These are phyloP conservation scores for Cydia fagiglandana DNA, from an alignment of 1,140 invertebrate species.

Conservation along the genomic window DNA sequence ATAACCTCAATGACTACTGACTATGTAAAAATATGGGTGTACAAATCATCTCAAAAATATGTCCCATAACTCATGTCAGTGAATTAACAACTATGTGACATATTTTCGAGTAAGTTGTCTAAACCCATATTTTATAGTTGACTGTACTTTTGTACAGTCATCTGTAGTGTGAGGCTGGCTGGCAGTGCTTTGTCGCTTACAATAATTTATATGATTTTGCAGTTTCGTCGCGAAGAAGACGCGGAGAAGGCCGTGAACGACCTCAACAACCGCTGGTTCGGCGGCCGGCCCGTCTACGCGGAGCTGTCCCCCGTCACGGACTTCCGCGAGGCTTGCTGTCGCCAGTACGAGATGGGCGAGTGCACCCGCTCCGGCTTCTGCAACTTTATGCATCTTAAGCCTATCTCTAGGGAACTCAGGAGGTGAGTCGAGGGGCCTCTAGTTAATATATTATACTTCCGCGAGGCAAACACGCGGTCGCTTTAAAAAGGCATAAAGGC, in stretches of 20 bases:
- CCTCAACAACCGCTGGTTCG: slow-evolving; percentile 99
- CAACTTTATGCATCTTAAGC: slow-evolving; percentile 99
- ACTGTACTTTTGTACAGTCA: no score
- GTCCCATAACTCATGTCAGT: no score
- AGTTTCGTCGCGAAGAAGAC: slow-evolving; percentile 99
- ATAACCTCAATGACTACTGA: no score
- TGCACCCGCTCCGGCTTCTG: slow-evolving; percentile 99
- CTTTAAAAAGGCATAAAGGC: no score
- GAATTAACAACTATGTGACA: no score
- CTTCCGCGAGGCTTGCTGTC: slow-evolving; percentile 98
- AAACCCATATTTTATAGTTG: no score
- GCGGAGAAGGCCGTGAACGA: slow-evolving; percentile 98
- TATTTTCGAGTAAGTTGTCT: no score
- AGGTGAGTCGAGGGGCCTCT: slow-evolving; percentile 79
- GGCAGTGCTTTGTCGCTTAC: no score
- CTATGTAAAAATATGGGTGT: no score
- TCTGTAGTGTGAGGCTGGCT: no score
- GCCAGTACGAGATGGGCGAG: slow-evolving; percentile 99
- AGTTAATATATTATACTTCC: background rate
- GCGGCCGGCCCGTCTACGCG: slow-evolving; percentile 98
- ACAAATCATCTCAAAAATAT: no score
- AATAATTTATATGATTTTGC: slow-evolving; percentile 43
- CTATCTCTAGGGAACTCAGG: slow-evolving; percentile 95
- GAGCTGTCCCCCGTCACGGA: slow-evolving; percentile 99
- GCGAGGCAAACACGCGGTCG: background rate